Evolutionary conservation across 2,888 invertebrate genomes (phyloP).

Genomic region (Leucania comma): DNA sequence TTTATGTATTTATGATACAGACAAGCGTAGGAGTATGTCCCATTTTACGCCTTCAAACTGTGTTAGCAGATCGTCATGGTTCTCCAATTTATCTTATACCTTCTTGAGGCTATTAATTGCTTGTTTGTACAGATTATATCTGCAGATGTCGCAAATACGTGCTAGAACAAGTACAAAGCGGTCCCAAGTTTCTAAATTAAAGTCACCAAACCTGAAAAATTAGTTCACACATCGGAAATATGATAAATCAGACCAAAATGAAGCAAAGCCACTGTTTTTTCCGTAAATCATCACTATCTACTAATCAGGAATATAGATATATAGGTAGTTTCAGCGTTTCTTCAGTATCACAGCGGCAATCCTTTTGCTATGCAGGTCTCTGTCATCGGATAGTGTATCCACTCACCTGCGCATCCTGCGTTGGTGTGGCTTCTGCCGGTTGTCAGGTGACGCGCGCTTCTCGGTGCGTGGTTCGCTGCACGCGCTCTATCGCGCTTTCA

Average conservation of each 20-base stretch:
- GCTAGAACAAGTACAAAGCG: neutral
- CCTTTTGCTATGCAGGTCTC: constrained; percentile 36
- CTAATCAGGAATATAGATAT: neutral
- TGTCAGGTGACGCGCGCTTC: constrained; percentile 19
- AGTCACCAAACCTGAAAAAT: neutral
- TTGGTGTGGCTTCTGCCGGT: constrained; percentile 67
- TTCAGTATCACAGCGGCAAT: neutral
- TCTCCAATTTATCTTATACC: too few relatives aligned
- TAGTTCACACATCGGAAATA: neutral
- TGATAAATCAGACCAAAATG: neutral
- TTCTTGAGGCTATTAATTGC: neutral
- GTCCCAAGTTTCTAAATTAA: neutral
- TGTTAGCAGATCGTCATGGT: neutral
- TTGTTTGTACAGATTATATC: neutral
- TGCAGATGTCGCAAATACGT: neutral
- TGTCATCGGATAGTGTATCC: constrained; percentile 63
- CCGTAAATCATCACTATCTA: neutral
- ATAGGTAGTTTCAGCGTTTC: neutral
- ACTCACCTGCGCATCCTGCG: constrained; percentile 68
- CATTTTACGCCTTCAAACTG: neutral
- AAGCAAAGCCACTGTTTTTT: neutral
- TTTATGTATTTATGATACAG: neutral
- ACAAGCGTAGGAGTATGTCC: too few relatives aligned
- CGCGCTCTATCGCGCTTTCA: constrained; percentile 63
- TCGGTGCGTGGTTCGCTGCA: constrained; percentile 28